These are phyloP conservation scores for Sturnira hondurensis DNA, from an alignment of 2,113 vertebrate genomes.

Conservation along the genomic window DNA sequence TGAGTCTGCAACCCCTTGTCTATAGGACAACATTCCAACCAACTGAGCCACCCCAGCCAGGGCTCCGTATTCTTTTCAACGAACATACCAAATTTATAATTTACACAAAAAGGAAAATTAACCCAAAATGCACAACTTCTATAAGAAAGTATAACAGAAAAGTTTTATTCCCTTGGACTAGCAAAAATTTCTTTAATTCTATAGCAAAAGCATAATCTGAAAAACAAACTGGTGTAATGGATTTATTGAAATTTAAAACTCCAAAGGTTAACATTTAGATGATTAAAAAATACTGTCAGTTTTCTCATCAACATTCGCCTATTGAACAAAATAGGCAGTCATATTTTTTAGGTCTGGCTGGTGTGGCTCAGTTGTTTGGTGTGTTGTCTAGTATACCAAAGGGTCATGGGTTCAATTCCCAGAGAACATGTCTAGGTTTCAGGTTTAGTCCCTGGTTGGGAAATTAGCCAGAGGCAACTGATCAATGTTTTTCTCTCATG, in stretches of 20 bases:
- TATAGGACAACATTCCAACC: too few species aligned
- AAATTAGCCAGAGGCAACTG: too few species aligned
- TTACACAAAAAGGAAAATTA: background rate
- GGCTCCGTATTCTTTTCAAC: background rate
- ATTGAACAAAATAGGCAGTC: background rate
- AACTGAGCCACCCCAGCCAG: too few species aligned
- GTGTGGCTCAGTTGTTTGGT: too few species aligned
- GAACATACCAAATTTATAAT: background rate
- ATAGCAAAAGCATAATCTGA: background rate
- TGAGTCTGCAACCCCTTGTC: too few species aligned
- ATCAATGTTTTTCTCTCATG: too few species aligned
- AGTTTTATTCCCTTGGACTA: background rate
- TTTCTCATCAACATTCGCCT: background rate
- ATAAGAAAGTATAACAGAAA: background rate
- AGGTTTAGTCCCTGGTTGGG: too few species aligned
- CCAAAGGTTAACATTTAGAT: background rate
- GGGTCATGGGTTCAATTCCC: too few species aligned
- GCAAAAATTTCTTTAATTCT: background rate
- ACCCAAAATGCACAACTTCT: background rate
- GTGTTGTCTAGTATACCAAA: too few species aligned
- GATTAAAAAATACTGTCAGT: background rate
- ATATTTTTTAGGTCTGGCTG: too few species aligned
- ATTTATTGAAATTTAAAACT: background rate
- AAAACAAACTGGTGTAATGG: background rate
- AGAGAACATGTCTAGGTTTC: too few species aligned